phyloP scores from a whole-genome alignment of 2,113 vertebrate genomes.

The Sinosuthora webbiana region DNA sequence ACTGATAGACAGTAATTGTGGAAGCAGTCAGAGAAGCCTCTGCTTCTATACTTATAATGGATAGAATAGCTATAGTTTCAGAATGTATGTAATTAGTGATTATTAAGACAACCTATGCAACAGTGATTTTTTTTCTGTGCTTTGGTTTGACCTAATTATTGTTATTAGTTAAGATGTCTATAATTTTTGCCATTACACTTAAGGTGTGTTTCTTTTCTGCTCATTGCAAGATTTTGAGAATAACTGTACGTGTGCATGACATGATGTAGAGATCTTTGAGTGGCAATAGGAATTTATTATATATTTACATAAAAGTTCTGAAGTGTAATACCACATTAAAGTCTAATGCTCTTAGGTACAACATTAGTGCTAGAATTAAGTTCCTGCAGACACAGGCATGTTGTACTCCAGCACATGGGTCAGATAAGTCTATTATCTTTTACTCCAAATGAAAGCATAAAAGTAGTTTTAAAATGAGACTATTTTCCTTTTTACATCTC shows the following conservation, averaged over 20 bases:
- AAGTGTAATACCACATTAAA: neutral
- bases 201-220: neutral
- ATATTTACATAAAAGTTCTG: neutral
- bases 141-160: neutral
- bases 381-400: neutral
- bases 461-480: neutral
- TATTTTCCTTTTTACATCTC: neutral
- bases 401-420: rapidly evolving
- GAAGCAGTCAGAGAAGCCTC: neutral
- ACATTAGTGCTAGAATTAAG: neutral
- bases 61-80: neutral
- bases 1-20: neutral
- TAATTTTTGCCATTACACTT: neutral
- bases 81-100: neutral
- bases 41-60: neutral
- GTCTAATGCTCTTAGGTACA: neutral
- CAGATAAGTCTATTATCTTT: neutral
- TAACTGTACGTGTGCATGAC: neutral
- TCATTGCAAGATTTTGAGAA: neutral
- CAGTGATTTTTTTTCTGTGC: neutral
- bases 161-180: neutral
- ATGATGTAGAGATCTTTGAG: neutral
- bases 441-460: neutral
- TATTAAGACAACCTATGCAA: neutral
- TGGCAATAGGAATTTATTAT: neutral